Conservation (phyloP, 2,113 vertebrate species). For the Tursiops truncatus region DNA sequence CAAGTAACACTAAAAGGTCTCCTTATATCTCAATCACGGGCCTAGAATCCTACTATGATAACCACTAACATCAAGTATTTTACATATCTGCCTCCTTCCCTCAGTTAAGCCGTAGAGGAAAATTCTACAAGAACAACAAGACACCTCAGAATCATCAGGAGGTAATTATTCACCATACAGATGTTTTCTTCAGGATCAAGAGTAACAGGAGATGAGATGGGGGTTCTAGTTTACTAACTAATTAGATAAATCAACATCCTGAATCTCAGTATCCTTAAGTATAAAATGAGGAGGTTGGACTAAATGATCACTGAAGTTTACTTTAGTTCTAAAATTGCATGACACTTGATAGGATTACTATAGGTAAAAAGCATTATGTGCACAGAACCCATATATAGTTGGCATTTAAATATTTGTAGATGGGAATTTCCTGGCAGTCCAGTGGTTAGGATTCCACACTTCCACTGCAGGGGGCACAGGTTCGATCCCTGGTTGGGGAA, state of each 20-base stretch:
- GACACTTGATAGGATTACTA: background rate
- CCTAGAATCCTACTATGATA: background rate
- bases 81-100: background rate
- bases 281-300: background rate
- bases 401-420: conserved; percentile 9
- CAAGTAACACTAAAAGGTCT: background rate
- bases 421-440: too few relatives aligned
- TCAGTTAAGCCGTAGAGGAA: background rate
- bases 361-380: background rate
- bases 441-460: too few relatives aligned
- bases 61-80: background rate
- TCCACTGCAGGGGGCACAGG: too few relatives aligned
- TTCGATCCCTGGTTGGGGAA: too few relatives aligned
- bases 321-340: background rate
- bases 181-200: conserved; percentile 15
- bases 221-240: background rate
- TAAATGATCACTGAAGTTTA: background rate
- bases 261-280: background rate
- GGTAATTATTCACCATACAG: background rate
- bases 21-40: background rate
- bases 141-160: background rate
- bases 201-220: background rate
- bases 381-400: background rate
- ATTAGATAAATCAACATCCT: background rate
- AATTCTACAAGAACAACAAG: background rate